Evolutionary conservation across 2,113 vertebrate species (phyloP), one percentile per base, ranked within the genome.

Genomic region (Geococcyx californianus): DNA sequence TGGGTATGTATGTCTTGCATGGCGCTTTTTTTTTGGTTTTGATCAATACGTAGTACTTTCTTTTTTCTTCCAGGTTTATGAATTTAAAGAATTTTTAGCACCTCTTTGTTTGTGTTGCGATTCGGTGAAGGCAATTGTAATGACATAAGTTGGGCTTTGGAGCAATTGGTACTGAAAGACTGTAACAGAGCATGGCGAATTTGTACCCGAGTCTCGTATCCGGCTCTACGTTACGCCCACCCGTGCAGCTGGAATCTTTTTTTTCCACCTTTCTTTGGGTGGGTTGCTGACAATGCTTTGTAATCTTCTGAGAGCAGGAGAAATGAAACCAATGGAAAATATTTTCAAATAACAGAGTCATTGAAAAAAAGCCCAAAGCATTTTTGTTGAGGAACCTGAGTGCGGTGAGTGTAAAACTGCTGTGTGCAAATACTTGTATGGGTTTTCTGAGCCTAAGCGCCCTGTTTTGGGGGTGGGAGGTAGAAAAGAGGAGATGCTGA

Each of bases 1-100:
- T 99, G 89, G 99, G 99, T 99, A 98, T 4, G 99, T 98, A 58
- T 52, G 8, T 87, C 49, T 63, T 75, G 20, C 12, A 40, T 69
- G 34, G n/a, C n/a, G n/a, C n/a, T 4, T 29, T 62, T 15, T 70
- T 45, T 36, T 52, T n/a, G 10, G 49, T 49, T 55, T 73, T 34
- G 1, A 49, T 14, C 8, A 60, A 17, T 36, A 33, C 33, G 3
- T 64, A n/a, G 15, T 64, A 28, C n/a, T 47, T 66, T 26, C 2
- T 15, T 63, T 16, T 33, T 73, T 47, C 4, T 60, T n/a, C 19
- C 0, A 0, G 13, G 68, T 84, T 70, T 60, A 9, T 29, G 5
- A 45, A 26, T 68, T 23, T 45, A 7, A 49, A 49, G 47, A 49
- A 17, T 23, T 72, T 72, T 70, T 70, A 17, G 13, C 6, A 31